Conservation (phyloP, 2,113 vertebrate genomes). For the Notarius lentiginosus region DNA sequence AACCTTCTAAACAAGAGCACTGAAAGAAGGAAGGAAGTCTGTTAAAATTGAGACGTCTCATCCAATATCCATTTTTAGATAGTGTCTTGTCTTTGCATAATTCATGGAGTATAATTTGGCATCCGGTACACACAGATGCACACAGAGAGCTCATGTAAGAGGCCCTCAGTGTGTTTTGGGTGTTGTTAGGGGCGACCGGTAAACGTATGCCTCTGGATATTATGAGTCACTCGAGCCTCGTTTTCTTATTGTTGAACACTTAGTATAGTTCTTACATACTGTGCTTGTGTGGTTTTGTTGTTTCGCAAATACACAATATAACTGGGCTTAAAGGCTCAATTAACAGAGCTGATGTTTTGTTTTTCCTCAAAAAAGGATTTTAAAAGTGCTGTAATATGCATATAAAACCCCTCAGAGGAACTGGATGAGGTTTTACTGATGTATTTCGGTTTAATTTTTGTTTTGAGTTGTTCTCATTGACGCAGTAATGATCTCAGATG, state of each 20-base stretch:
- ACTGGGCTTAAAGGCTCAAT: not conserved
- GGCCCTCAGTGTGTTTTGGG: constrained; percentile 21
- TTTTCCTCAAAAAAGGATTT: not conserved
- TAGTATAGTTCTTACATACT: not conserved
- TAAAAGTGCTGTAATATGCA: not conserved
- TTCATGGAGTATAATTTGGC: constrained; percentile 4
- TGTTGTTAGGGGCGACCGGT: constrained; percentile 36
- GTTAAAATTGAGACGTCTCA: not conserved
- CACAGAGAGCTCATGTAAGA: constrained; percentile 4
- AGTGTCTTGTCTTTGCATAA: not conserved
- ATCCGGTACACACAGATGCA: not conserved
- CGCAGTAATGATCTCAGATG: not conserved
- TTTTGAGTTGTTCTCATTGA: not conserved
- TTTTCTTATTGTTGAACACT: not conserved
- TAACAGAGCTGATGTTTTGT: not conserved
- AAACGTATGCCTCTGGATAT: constrained; percentile 14
- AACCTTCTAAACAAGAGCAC: not conserved
- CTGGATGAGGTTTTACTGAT: not conserved
- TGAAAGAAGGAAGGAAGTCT: constrained; percentile 17
- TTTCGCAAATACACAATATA: not conserved
- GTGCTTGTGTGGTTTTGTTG: not conserved
- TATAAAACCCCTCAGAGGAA: not conserved
- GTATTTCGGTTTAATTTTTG: not conserved
- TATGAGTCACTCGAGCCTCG: constrained; percentile 22
- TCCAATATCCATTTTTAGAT: not conserved